Evolutionary conservation across 2,888 invertebrate genomes (phyloP).

Genomic region (Amiota communis): DNA sequence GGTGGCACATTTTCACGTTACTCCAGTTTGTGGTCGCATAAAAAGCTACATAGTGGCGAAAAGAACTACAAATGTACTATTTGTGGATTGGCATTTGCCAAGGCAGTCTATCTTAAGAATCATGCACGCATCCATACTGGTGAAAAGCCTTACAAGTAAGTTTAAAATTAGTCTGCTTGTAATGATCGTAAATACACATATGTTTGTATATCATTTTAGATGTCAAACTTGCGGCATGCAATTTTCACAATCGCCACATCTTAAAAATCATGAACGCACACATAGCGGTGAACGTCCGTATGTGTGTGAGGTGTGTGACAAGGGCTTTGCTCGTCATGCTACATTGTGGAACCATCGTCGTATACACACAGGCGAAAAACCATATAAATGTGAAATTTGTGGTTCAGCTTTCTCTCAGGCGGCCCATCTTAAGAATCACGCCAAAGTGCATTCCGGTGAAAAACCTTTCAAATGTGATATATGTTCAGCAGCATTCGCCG

Average conservation of each 20-base stretch:
- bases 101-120: slow-evolving; percentile 92
- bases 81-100: slow-evolving; percentile 90
- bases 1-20: slow-evolving; percentile 88
- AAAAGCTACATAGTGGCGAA: slow-evolving; percentile 85
- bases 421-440: slow-evolving; percentile 90
- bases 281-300: slow-evolving; percentile 91
- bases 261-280: slow-evolving; percentile 91
- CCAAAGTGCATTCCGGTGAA: slow-evolving; percentile 87
- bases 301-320: slow-evolving; percentile 91
- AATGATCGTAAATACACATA: background rate
- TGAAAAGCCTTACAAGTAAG: slow-evolving; percentile 86
- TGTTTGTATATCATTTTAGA: slow-evolving; percentile 71
- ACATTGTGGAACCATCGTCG: slow-evolving; percentile 91
- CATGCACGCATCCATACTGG: slow-evolving; percentile 91
- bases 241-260: slow-evolving; percentile 90
- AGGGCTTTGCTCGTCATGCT: slow-evolving; percentile 90
- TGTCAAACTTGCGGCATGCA: slow-evolving; percentile 93
- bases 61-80: slow-evolving; percentile 92
- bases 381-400: slow-evolving; percentile 85
- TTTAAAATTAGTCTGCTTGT: background rate
- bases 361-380: slow-evolving; percentile 83
- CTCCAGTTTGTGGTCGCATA: slow-evolving; percentile 91
- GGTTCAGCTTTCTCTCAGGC: slow-evolving; percentile 93
- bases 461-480: slow-evolving; percentile 89
- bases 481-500: slow-evolving; percentile 89